phyloP scores from a whole-genome alignment of 1,140 invertebrate genomes.

The Halesus radiatus region DNA sequence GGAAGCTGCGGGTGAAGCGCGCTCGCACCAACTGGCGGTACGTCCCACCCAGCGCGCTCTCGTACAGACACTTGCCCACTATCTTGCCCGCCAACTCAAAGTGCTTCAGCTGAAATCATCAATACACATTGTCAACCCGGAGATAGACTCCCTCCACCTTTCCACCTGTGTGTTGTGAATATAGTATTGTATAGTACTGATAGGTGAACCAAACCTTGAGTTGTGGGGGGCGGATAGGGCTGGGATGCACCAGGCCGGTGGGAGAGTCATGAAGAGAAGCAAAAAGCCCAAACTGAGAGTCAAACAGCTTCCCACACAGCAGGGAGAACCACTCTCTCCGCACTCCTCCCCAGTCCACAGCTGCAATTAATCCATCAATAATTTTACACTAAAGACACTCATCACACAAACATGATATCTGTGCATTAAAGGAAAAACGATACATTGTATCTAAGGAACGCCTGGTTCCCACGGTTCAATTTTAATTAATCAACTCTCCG shows the following conservation, averaged over 20 bases:
- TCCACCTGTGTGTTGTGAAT: too few species aligned
- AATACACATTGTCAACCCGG: neutral
- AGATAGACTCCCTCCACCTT: too few species aligned
- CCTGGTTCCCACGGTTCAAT: too few species aligned
- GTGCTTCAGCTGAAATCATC: constrained; percentile 76
- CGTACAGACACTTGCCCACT: constrained; percentile 94
- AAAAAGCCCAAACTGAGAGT: constrained; percentile 86
- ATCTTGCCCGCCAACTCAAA: constrained; percentile 95
- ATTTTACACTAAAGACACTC: too few species aligned
- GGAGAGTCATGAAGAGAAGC: constrained; percentile 87
- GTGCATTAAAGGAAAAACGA: too few species aligned
- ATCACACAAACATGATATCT: too few species aligned
- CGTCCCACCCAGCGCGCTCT: constrained; percentile 88
- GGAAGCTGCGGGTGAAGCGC: constrained; percentile 91
- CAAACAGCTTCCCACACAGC: constrained; percentile 89
- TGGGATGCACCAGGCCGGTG: constrained; percentile 91
- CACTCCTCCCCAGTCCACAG: constrained; percentile 94
- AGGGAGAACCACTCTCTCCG: constrained; percentile 95
- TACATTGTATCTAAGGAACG: too few species aligned
- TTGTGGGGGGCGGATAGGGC: constrained; percentile 79
- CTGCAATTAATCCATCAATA: constrained; percentile 62
- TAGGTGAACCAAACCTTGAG: constrained; percentile 71
- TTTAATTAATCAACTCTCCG: too few species aligned
- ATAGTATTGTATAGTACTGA: too few species aligned
- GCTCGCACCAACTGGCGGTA: constrained; percentile 92